Base-by-base conservation (phyloP, 2,797 vertebrate species). In the Coendou prehensilis region DNA sequence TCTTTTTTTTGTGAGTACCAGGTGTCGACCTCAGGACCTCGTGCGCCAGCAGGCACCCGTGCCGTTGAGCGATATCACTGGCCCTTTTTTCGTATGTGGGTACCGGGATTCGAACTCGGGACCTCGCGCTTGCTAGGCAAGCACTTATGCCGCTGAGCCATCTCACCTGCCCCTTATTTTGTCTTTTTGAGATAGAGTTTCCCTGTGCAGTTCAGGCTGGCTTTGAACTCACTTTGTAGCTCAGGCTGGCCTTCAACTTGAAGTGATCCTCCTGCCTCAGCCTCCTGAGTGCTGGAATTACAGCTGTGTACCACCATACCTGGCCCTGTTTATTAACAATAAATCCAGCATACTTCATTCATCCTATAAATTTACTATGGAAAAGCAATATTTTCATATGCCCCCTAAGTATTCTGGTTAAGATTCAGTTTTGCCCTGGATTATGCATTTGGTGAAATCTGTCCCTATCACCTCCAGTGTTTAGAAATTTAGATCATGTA, bases 391-490 rank as follows among this genome's bases (percentile, higher is more conserved):
- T 33, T 93, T 75, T 93, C 23, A 41, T 83, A n/a, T 76, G 2
- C 80, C 28, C 26, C 45, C 71, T 15, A 15, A 47, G 0, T 90
- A 61, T 92, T 90, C 52, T 91, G 30, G 47, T 94, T 94, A 87
- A 89, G 64, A 80, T 96, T 96, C 71, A 92, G 87, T 79, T 96
- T 93, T 95, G 18, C 8, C 30, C 4, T 56, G 13, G 15, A 30
- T 87, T 75, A 41, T 45, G 7, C 23, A 78, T 92, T 87, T 94
- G 63, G 15, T 90, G 57, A 94, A 94, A 52, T 96, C 52, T 89
- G 17, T 52, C 26, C 28, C 26, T 83, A 33, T 75, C 11, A 45
- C 33, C 26, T 87, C 67, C 52, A 45, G 0, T 89, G 88, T 87
- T 89, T 89, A 89, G 78, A 87, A 67, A 83, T 93, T 87, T 76